These are phyloP conservation scores for Steatocranus sp. DNA, from an alignment of 2,797 vertebrate species.

Conservation along the genomic window DNA sequence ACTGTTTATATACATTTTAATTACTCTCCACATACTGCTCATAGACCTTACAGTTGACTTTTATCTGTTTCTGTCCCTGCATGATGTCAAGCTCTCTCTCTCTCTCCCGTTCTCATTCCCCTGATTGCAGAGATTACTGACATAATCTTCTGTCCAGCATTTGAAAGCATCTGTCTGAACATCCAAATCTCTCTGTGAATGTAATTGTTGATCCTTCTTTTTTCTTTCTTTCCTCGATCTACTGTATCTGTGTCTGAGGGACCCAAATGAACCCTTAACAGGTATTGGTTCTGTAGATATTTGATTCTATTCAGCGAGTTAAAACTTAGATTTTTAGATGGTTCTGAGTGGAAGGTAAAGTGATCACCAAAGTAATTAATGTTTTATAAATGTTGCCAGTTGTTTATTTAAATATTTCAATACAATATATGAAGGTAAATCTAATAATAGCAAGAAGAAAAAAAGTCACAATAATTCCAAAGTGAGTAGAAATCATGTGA, in stretches of 20 bases:
- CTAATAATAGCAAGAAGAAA: background rate
- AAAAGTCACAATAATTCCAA: background rate
- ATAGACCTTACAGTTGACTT: background rate
- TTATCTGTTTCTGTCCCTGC: constrained; percentile 11
- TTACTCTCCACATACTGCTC: constrained; percentile 17
- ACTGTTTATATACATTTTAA: constrained; percentile 41
- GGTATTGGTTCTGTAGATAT: background rate
- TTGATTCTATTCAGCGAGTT: background rate
- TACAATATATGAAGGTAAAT: background rate
- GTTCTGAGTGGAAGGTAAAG: background rate
- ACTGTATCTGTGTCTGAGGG: background rate
- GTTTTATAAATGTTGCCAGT: background rate
- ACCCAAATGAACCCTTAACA: background rate
- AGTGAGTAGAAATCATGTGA: accelerated
- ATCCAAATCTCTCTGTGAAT: constrained; percentile 25
- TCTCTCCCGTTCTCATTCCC: background rate
- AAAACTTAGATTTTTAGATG: background rate
- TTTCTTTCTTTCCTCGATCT: background rate
- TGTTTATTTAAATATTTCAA: background rate
- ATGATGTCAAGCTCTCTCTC: constrained; percentile 9
- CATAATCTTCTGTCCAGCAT: constrained; percentile 66
- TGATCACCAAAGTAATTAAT: background rate
- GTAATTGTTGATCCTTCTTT: constrained; percentile 34
- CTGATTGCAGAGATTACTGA: constrained; percentile 67
- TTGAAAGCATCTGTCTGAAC: constrained; percentile 64